Evolutionary conservation across 1,140 invertebrate species (phyloP).

Genomic region (Druon quercuslanigerum): DNA sequence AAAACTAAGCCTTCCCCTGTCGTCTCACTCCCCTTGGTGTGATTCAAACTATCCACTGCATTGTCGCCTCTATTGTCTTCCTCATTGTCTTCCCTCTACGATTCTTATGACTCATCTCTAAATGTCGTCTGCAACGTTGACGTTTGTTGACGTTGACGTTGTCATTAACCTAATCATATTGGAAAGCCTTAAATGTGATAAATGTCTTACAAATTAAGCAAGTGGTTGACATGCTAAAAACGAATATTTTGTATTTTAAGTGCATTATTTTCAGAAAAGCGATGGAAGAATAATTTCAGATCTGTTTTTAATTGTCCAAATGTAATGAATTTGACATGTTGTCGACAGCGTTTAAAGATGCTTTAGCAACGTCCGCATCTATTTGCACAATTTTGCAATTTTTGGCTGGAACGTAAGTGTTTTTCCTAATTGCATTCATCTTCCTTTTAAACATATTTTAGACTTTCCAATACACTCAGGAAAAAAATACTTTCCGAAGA

Average conservation of each 20-base stretch:
- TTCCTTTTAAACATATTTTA: conserved; percentile 23
- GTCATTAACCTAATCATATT: not conserved
- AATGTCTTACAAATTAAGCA: not conserved
- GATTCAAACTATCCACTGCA: no score
- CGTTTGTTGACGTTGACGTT: not conserved
- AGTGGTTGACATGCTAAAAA: not conserved
- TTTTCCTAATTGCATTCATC: conserved; percentile 37
- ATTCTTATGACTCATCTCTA: not conserved
- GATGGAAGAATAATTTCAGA: not conserved
- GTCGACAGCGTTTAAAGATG: conserved; percentile 39
- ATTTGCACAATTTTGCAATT: conserved; percentile 83
- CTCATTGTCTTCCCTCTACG: no score
- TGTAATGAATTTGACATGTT: not conserved
- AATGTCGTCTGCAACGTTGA: not conserved
- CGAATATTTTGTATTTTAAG: not conserved
- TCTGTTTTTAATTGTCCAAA: not conserved
- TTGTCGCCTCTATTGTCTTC: no score
- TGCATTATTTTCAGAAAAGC: not conserved
- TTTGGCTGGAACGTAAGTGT: conserved; percentile 81
- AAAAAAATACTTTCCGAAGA: conserved; percentile 19
- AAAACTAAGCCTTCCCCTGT: no score
- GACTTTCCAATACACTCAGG: not conserved
- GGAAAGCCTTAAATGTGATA: not conserved
- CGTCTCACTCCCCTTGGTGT: no score
- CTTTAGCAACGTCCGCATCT: conserved; percentile 79